These are phyloP conservation scores for Microctenopoma stevenorrisi DNA, from an alignment of 2,797 vertebrate species.

Conservation along the genomic window DNA sequence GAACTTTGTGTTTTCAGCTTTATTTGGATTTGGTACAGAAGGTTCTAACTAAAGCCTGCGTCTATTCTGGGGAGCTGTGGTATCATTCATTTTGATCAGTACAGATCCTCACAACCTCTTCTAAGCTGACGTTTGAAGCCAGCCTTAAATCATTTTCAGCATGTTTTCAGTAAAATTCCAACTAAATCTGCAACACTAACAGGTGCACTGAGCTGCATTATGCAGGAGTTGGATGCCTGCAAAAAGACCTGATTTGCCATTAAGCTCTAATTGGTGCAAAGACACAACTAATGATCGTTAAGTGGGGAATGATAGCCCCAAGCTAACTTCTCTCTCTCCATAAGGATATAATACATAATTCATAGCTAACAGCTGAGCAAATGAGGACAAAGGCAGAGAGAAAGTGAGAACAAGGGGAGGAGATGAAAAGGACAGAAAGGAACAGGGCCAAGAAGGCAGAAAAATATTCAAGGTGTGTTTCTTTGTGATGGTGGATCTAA, in stretches of 20 bases:
- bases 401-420: slow-evolving; percentile 38
- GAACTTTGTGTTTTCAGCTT: too few species aligned
- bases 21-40: too few species aligned
- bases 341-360: slow-evolving; percentile 82
- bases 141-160: too few species aligned
- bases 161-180: slow-evolving; percentile 16
- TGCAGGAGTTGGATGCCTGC: slow-evolving; percentile 58
- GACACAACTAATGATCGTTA: slow-evolving; percentile 79
- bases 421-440: slow-evolving; percentile 44
- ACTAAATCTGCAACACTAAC: slow-evolving; percentile 33
- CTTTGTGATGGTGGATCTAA: slow-evolving; percentile 37
- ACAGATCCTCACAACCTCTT: neutral
- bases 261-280: slow-evolving; percentile 77
- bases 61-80: too few species aligned
- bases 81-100: too few species aligned
- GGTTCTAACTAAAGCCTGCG: too few species aligned
- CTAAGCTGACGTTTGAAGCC: neutral
- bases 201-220: slow-evolving; percentile 69
- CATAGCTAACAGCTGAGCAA: slow-evolving; percentile 79
- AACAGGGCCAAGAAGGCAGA: slow-evolving; percentile 40
- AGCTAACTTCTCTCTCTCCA: slow-evolving; percentile 81
- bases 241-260: slow-evolving; percentile 68
- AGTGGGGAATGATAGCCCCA: slow-evolving; percentile 74
- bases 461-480: slow-evolving; percentile 39
- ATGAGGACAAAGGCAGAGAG: slow-evolving; percentile 67